These are phyloP conservation scores for Rugalucina vietnamica DNA, from an alignment of 2,888 invertebrate species.

Conservation along the genomic window DNA sequence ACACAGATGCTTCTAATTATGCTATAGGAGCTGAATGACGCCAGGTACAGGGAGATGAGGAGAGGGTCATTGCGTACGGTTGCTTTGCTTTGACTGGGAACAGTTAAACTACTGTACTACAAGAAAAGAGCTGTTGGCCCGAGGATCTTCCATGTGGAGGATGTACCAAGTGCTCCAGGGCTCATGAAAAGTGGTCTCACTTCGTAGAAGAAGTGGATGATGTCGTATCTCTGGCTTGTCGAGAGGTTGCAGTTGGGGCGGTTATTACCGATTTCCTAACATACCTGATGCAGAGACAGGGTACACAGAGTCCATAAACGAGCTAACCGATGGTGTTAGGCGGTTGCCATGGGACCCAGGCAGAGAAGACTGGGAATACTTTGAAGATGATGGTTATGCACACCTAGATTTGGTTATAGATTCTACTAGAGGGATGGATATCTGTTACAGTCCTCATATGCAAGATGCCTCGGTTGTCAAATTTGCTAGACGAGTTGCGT, in stretches of 20 bases:
- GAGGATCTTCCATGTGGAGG: slow-evolving; percentile 29
- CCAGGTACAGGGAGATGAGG: slow-evolving; percentile 58
- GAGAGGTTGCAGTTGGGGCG: neutral
- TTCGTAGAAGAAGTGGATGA: slow-evolving; percentile 23
- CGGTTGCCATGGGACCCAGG: no score
- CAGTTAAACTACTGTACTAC: slow-evolving; percentile 61
- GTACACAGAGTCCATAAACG: no score
- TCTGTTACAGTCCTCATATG: no score
- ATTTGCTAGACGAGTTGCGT: no score
- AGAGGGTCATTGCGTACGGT: slow-evolving; percentile 55
- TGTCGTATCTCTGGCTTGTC: slow-evolving; percentile 1
- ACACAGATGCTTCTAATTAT: slow-evolving; percentile 65
- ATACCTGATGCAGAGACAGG: no score
- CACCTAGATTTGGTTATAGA: no score
- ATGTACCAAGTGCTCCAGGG: slow-evolving; percentile 15
- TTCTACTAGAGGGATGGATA: no score
- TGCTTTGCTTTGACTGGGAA: slow-evolving; percentile 46
- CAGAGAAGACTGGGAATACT: no score
- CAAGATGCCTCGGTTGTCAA: no score
- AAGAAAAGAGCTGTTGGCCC: slow-evolving; percentile 52
- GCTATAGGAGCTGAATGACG: slow-evolving; percentile 54
- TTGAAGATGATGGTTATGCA: no score
- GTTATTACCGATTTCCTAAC: no score
- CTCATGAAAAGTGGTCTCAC: neutral
- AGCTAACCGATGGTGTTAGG: no score